A percentile compares a stretch with the other conserved stretches of the same genome.
These are phyloP conservation scores for Sphaerophoria rueppellii DNA, from an alignment of 2,888 invertebrate genomes.

Conservation along the genomic window DNA sequence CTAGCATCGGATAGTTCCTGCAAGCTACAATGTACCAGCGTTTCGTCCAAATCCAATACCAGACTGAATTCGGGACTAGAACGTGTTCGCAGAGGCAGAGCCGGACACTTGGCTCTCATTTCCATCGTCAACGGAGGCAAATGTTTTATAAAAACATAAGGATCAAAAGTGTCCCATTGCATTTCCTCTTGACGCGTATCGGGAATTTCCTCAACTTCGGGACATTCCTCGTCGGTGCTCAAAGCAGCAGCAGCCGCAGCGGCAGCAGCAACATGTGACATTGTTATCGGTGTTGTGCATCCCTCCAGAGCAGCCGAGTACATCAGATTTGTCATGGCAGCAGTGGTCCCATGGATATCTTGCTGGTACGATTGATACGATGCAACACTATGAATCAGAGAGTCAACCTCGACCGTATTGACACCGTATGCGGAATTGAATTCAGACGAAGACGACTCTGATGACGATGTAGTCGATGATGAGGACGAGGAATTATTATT, in stretches of 20 bases:
- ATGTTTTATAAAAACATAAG: conserved; percentile 95
- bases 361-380: conserved; percentile 64
- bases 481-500: conserved; percentile 53
- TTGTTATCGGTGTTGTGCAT: conserved; percentile 53
- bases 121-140: conserved; percentile 91
- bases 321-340: conserved; percentile 59
- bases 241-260: too few relatives aligned
- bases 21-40: conserved; percentile 96
- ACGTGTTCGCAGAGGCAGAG: conserved; percentile 94
- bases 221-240: conserved; percentile 74
- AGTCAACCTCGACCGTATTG: conserved; percentile 67
- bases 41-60: conserved; percentile 91
- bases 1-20: conserved; percentile 95
- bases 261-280: conserved; percentile 42
- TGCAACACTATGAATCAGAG: conserved; percentile 73
- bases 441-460: conserved; percentile 46
- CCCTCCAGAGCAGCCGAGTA: conserved; percentile 59
- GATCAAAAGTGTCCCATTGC: conserved; percentile 92
- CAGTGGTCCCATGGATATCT: conserved; percentile 53
- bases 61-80: conserved; percentile 97
- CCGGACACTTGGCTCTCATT: conserved; percentile 86
- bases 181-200: conserved; percentile 75
- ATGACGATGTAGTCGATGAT: conserved; percentile 55
- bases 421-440: conserved; percentile 49
- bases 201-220: conserved; percentile 76